Base-by-base conservation (phyloP, 2,888 invertebrate species). In the Tuberolachnus salignus region DNA sequence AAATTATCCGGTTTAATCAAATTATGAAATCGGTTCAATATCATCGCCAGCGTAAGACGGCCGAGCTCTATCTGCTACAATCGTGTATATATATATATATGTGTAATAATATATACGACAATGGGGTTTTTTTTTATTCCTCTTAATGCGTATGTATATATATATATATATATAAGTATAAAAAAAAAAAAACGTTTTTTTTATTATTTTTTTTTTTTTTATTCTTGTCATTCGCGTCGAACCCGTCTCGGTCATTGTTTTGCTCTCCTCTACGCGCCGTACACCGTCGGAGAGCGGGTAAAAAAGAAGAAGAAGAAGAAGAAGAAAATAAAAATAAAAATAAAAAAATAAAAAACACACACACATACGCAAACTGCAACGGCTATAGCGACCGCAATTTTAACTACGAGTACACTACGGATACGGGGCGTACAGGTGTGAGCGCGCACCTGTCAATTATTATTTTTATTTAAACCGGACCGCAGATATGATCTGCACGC, bases 401-500 rank as follows among this genome's bases (percentile, higher is more conserved):
- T 69, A 78, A 67, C 34, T 34, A 3, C 6, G 6, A 34, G 34
- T 34, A 34, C 34, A 6, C 34, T 34, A 6, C 34, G 6, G 34
- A 3, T 6, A 34, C 34, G n/a, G n/a, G n/a, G n/a, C n/a, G n/a
- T 34, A 34, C 78, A 78, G 78, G 78, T 78, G 78, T 78, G 78
- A 69, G 67, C 26, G 63, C 73, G 67, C 78, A 78, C 78, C 78
- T 78, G 78, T 78, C 78, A 78, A 78, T 78, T 34, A 34, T 34
- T 34, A 34, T 34, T 34, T 34, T 34, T 78, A 78, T 34, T 34
- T 78, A 78, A 75, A 66, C 75, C 67, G 49, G 59, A 67, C 49
- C 14, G 34, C 66, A 57, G 78, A 78, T 69, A 78, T 78, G 78
- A 78, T 78, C 78, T 78, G 78, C 78, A 69, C 67, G 78, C 78